Evolutionary conservation across 2,888 invertebrate genomes (phyloP).

Genomic region (Neuroscelio doddi): DNA sequence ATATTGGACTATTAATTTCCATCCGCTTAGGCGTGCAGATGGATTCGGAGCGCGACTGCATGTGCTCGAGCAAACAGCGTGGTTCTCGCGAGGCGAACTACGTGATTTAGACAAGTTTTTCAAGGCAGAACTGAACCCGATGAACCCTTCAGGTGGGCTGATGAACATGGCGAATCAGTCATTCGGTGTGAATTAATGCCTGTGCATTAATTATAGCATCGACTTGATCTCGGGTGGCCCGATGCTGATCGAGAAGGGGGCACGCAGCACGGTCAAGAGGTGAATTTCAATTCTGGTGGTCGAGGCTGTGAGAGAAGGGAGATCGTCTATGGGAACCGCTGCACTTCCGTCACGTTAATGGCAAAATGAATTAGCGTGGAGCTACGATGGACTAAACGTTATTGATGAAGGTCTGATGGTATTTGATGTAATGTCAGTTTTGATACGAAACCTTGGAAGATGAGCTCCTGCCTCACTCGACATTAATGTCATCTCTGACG

Average conservation of each 20-base stretch:
- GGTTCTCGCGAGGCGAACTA: conserved; percentile 48
- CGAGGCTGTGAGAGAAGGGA: conserved; percentile 4
- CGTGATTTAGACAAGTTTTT: conserved; percentile 66
- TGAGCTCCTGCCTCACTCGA: neutral
- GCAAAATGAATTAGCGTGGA: conserved; percentile 31
- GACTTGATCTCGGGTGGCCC: conserved; percentile 49
- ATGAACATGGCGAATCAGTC: conserved; percentile 60
- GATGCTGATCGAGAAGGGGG: conserved; percentile 52
- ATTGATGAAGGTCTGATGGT: conserved; percentile 30
- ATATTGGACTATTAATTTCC: conserved; percentile 70
- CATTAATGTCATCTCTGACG: neutral
- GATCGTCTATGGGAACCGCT: conserved; percentile 37
- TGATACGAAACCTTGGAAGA: neutral
- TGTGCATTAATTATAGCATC: conserved; percentile 67
- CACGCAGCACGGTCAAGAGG: conserved; percentile 46
- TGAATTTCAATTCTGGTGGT: conserved; percentile 40
- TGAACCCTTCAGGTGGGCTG: conserved; percentile 59
- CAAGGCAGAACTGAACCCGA: conserved; percentile 50
- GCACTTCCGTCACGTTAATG: conserved; percentile 47
- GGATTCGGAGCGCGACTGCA: conserved; percentile 20
- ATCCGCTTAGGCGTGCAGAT: conserved; percentile 49
- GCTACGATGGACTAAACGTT: conserved; percentile 31
- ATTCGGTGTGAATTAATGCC: conserved; percentile 68
- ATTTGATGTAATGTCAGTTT: neutral
- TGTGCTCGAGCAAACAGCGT: conserved; percentile 40